Evolutionary conservation across 2,797 vertebrate genomes (phyloP).

Genomic region (Manis javanica): DNA sequence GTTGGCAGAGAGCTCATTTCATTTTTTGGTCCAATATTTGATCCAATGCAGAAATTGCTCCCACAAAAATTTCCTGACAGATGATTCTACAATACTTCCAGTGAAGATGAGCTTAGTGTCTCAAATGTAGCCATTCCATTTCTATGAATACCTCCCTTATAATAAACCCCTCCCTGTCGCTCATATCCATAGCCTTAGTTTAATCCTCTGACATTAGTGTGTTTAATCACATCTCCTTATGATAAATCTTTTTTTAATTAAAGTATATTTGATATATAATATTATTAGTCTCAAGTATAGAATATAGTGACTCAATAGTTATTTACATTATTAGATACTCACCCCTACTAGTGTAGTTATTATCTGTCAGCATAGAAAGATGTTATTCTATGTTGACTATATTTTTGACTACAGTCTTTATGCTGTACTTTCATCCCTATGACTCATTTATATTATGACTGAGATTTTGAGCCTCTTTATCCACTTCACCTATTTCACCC

Average conservation of each 20-base stretch:
- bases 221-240: background rate
- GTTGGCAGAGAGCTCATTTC: background rate
- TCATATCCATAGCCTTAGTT: background rate
- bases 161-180: background rate
- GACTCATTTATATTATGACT: no score
- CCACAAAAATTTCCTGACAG: background rate
- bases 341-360: no score
- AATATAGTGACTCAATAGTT: no score
- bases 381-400: no score
- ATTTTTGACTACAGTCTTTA: no score
- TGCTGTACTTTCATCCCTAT: no score
- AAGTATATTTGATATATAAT: no score
- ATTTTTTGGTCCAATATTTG: background rate
- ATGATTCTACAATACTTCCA: background rate
- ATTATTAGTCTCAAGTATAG: no score
- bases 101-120: background rate
- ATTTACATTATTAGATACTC: no score
- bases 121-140: background rate
- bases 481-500: no score
- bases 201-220: background rate
- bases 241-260: background rate
- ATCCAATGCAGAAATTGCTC: background rate
- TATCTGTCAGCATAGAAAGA: no score
- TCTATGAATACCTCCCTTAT: background rate
- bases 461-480: no score